Percentiles rank a stretch among this genome's conserved stretches.
Conservation (phyloP, 1,140 invertebrate genomes). For the Eulimnadia texana region DNA sequence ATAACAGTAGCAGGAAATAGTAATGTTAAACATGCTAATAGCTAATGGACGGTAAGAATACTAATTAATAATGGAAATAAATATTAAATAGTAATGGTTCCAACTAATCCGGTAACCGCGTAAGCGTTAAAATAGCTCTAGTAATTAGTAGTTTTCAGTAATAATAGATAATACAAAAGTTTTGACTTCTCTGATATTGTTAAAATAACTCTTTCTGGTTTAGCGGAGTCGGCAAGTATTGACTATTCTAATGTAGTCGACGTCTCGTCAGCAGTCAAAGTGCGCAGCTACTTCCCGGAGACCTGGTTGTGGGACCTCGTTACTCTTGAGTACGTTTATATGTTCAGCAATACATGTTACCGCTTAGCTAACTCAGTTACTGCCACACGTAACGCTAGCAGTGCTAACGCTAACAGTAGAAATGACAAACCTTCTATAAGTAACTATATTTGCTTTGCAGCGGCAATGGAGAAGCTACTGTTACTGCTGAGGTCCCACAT, state of each 20-base stretch:
- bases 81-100: no score
- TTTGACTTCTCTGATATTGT: no score
- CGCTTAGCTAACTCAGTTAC: background rate
- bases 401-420: background rate
- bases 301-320: slow-evolving; percentile 50
- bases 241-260: background rate
- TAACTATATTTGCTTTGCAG: slow-evolving; percentile 27
- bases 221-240: background rate
- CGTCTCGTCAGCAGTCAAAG: slow-evolving; percentile 19
- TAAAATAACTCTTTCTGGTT: no score
- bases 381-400: no score
- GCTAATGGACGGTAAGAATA: no score
- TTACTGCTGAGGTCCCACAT: slow-evolving; percentile 43
- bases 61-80: no score
- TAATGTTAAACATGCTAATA: no score
- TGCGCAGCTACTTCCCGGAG: slow-evolving; percentile 47
- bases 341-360: slow-evolving; percentile 1
- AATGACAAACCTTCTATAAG: background rate
- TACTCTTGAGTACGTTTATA: slow-evolving; percentile 21
- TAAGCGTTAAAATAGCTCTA: no score
- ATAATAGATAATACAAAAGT: no score
- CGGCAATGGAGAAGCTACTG: slow-evolving; percentile 33
- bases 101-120: no score
- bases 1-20: no score
- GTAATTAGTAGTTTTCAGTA: no score